A percentile compares a stretch with the other conserved stretches of the same genome.
Conservation (phyloP, 1,140 invertebrate genomes). For the Luehdorfia chinensis region DNA sequence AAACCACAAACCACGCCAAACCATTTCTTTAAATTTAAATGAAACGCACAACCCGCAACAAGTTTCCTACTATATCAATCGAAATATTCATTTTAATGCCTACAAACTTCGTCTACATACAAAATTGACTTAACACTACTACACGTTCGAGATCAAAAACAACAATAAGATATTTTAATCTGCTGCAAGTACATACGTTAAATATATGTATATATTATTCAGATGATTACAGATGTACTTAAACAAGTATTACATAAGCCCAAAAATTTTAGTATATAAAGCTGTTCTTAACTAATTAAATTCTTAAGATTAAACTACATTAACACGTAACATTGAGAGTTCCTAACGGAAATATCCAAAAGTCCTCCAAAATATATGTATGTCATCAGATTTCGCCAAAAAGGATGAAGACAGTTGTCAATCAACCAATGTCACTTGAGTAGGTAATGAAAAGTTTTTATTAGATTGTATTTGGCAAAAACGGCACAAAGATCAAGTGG, state of each 20-base stretch:
- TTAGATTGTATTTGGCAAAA: slow-evolving; percentile 38
- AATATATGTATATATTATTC: not conserved
- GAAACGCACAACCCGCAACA: slow-evolving; percentile 66
- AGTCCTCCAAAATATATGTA: slow-evolving; percentile 46
- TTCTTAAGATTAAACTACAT: slow-evolving; percentile 25
- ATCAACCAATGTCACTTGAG: slow-evolving; percentile 12
- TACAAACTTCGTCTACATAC: slow-evolving; percentile 41
- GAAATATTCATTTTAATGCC: slow-evolving; percentile 30
- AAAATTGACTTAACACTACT: slow-evolving; percentile 42
- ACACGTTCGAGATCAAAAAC: not conserved
- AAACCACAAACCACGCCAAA: slow-evolving; percentile 12
- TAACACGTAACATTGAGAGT: slow-evolving; percentile 36
- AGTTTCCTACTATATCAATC: slow-evolving; percentile 45
- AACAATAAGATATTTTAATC: not conserved
- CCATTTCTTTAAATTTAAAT: slow-evolving; percentile 53
- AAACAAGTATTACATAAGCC: not conserved
- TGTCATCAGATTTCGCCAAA: slow-evolving; percentile 31
- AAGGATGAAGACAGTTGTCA: slow-evolving; percentile 33
- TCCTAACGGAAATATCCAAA: slow-evolving; percentile 54
- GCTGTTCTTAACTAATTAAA: slow-evolving; percentile 21
- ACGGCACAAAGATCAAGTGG: slow-evolving; percentile 8
- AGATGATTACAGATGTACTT: not conserved
- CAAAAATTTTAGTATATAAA: slow-evolving; percentile 5
- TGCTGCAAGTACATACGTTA: slow-evolving; percentile 1
- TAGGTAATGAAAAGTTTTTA: slow-evolving; percentile 26